Base-by-base conservation (phyloP, 2,797 vertebrate species). In the Enteromius trimaculatus region DNA sequence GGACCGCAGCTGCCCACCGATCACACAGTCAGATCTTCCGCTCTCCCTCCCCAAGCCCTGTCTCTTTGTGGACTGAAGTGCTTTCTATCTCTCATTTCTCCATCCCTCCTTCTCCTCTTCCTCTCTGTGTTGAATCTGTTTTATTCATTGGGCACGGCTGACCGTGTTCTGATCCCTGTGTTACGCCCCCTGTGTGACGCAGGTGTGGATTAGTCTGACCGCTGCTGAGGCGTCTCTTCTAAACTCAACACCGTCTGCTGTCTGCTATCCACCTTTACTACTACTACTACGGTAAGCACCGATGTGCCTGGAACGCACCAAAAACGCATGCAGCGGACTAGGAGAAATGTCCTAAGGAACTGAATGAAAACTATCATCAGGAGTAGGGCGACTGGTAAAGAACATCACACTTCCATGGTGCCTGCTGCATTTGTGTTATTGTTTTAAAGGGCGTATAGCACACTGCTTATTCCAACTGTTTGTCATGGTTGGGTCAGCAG, bases 181-280 rank as follows among this genome's bases (percentile, higher is more conserved):
- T 97, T 96, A 96, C 96, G 88, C 94, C 94, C 95, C 94, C 95
- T 93, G 96, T 98, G 96, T 98, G 97, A 98, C 97, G 95, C 97
- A 98, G 97, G 97, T 97, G 95, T 96, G 96, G 95, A 96, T 96
- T 96, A 96, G 92, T 96, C 95, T 96, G 95, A 96, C 96, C 95
- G 86, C 95, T 94, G 96, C 96, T 93, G 95, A 92, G 96, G 95
- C 96, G 95, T 95, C 95, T 95, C 92, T 96, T 95, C 96, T 95
- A 97, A 92, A 96, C 93, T 96, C 94, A 96, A 95, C 96, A 96
- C 92, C 86, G 92, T 84, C 89, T 92, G 92, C 93, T 87, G 93
- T 86, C 89, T 93, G 92, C 94, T 90, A 93, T 94, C 92, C 92
- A 93, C 90, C 91, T 92, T 84, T 94, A 91, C 92, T 91, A 91